A percentile compares a stretch with the other conserved stretches of the same genome.
Evolutionary conservation across 2,888 invertebrate species (phyloP).

Genomic region (Synanthedon formicaeformis): DNA sequence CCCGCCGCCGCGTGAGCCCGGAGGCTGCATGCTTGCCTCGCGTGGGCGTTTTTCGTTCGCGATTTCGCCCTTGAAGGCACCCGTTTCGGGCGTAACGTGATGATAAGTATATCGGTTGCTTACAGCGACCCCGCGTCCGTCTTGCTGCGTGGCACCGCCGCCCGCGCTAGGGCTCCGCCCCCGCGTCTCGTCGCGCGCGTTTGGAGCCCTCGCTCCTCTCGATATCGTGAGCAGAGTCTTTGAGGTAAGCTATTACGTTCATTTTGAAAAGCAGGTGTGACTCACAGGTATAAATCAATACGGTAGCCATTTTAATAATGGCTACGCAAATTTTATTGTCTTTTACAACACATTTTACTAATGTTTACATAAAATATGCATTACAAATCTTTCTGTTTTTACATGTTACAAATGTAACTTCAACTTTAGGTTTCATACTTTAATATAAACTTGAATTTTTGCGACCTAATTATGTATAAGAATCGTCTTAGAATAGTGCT

Average conservation of each 20-base stretch:
- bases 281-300: conserved; percentile 18
- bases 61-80: conserved; percentile 31
- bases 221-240: conserved; percentile 33
- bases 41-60: conserved; percentile 49
- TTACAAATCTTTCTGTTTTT: too few species aligned
- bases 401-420: too few species aligned
- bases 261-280: conserved; percentile 26
- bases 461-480: too few species aligned
- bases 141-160: conserved; percentile 50
- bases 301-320: conserved; percentile 51
- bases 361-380: too few species aligned
- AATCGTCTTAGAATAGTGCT: too few species aligned
- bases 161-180: conserved; percentile 36
- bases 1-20: conserved; percentile 53
- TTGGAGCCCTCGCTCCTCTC: conserved; percentile 63
- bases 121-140: conserved; percentile 60
- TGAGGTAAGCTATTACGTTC: conserved; percentile 50
- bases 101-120: conserved; percentile 61
- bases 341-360: too few species aligned
- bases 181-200: conserved; percentile 61
- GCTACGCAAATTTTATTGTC: conserved; percentile 22
- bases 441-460: too few species aligned
- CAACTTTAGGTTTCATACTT: too few species aligned
- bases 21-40: conserved; percentile 57
- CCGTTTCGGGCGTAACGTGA: conserved; percentile 22